These are phyloP conservation scores for Corythoichthys intestinalis DNA, from an alignment of 2,113 vertebrate species.

Conservation along the genomic window DNA sequence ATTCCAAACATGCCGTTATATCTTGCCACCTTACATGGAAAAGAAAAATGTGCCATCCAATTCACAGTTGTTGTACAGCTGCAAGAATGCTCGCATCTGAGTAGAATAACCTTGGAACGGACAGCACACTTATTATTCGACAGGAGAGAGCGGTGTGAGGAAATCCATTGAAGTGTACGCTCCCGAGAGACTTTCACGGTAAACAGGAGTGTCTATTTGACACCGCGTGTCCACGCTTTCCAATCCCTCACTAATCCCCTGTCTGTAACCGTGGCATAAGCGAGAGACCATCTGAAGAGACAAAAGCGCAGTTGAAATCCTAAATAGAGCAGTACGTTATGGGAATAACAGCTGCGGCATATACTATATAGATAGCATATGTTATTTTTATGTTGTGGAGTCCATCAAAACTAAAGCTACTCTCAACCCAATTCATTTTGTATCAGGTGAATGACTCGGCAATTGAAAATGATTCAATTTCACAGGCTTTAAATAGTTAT, in stretches of 20 bases:
- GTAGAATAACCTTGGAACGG: constrained; percentile 36
- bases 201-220: constrained; percentile 18
- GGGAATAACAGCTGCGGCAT: not conserved
- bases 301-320: not conserved
- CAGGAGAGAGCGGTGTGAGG: constrained; percentile 18
- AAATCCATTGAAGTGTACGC: constrained; percentile 20
- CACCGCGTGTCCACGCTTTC: constrained; percentile 9
- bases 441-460: not conserved
- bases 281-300: constrained; percentile 1
- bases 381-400: not conserved
- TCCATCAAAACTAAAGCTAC: not conserved
- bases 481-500: not conserved
- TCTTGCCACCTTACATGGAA: no score
- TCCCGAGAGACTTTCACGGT: constrained; percentile 36
- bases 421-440: not conserved
- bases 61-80: not conserved
- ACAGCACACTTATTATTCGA: constrained; percentile 16
- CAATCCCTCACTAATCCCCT: constrained; percentile 28
- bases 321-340: not conserved
- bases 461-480: not conserved
- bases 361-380: not conserved
- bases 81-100: constrained; percentile 5
- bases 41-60: not conserved
- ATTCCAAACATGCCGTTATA: no score
- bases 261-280: constrained; percentile 12